Evolutionary conservation across 2,888 invertebrate genomes (phyloP).

Genomic region (Panzeria rudis): DNA sequence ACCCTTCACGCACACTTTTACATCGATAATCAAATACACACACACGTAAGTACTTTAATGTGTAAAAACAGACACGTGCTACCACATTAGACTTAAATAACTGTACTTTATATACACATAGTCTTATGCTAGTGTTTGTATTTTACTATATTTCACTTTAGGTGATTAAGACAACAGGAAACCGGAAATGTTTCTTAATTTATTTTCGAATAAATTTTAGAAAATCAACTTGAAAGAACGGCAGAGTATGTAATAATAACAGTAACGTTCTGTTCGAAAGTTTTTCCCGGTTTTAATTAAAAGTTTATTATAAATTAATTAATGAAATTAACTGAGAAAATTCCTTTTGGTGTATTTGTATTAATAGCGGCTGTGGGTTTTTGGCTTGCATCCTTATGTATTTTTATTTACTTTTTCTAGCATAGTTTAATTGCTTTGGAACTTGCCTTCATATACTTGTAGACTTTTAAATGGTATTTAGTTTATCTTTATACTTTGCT

Average conservation of each 20-base stretch:
- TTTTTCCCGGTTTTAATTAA: background rate
- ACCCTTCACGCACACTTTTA: background rate
- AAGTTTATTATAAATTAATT: conserved; percentile 12
- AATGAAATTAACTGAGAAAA: background rate
- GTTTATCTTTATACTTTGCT: too few species aligned
- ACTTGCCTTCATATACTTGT: too few species aligned
- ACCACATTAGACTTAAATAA: background rate
- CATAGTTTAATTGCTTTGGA: too few species aligned
- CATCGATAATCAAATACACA: background rate
- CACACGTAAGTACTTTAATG: background rate
- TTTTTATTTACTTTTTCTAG: too few species aligned
- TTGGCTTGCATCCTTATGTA: background rate
- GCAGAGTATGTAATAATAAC: background rate
- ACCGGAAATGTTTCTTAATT: conserved; percentile 35
- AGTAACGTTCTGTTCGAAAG: background rate
- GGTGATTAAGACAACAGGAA: conserved; percentile 13
- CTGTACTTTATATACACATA: background rate
- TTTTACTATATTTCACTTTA: background rate
- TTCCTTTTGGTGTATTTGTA: background rate
- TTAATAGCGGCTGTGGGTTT: background rate
- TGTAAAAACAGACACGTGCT: conserved; percentile 3
- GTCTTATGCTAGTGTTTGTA: background rate
- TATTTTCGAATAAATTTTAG: background rate
- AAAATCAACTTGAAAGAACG: background rate
- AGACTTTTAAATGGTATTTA: too few species aligned